Conservation (phyloP, 2,797 vertebrate genomes). For the Staurois parvus region DNA sequence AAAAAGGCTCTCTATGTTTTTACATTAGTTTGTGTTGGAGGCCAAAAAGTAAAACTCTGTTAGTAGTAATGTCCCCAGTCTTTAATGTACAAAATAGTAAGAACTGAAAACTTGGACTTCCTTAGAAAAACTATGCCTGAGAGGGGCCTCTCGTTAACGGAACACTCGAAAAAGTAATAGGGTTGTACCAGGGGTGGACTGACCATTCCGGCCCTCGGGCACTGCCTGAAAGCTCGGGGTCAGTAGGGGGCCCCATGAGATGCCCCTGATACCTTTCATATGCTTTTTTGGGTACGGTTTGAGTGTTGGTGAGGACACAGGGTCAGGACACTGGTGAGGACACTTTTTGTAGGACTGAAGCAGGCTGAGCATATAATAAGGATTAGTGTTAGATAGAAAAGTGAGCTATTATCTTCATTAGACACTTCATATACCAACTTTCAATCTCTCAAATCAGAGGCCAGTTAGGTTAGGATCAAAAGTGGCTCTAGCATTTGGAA, state of each 20-base stretch:
- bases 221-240: too few relatives aligned
- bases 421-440: slow-evolving; percentile 22
- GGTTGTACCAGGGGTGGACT: too few relatives aligned
- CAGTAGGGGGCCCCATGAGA: too few relatives aligned
- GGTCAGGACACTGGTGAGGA: too few relatives aligned
- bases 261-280: too few relatives aligned
- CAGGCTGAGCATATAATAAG: slow-evolving; percentile 24
- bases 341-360: slow-evolving; percentile 18
- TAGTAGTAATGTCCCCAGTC: background rate
- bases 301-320: too few relatives aligned
- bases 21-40: slow-evolving; percentile 6
- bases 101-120: background rate
- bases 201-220: too few relatives aligned
- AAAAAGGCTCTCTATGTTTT: slow-evolving; percentile 26
- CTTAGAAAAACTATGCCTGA: background rate
- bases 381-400: slow-evolving; percentile 36
- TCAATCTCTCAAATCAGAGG: slow-evolving; percentile 12
- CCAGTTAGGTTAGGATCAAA: slow-evolving; percentile 18
- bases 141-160: background rate
- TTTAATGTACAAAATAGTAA: background rate
- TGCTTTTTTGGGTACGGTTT: too few relatives aligned
- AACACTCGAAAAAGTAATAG: background rate
- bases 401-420: slow-evolving; percentile 37
- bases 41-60: background rate
- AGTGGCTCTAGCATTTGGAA: background rate